Percentiles rank a stretch among this genome's conserved stretches.
These are phyloP conservation scores for Pocillopora grandis DNA, from an alignment of 92 coral and sea anemone genomes.

Conservation along the genomic window DNA sequence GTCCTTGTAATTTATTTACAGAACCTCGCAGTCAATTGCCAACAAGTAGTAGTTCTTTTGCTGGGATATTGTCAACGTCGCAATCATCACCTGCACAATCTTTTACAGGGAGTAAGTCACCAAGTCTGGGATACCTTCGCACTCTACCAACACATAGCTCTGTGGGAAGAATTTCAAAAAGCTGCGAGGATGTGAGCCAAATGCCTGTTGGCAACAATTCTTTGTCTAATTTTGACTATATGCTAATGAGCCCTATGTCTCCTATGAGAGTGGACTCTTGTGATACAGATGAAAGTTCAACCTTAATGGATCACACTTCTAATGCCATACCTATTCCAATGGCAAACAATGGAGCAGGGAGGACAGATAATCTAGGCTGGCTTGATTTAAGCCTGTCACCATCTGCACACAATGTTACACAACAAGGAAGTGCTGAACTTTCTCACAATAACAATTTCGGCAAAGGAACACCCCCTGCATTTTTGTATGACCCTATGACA, in stretches of 20 bases:
- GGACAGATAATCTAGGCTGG: conserved; percentile 70
- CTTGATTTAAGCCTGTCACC: conserved; percentile 81
- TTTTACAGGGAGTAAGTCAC: conserved; percentile 54
- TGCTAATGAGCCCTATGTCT: conserved; percentile 83
- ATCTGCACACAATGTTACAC: conserved; percentile 40
- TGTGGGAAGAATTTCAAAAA: conserved; percentile 74
- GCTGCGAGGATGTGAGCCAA: conserved; percentile 77
- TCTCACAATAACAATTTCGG: conserved; percentile 32
- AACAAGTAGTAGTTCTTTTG: conserved; percentile 12
- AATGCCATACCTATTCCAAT: conserved; percentile 73
- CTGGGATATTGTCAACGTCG: conserved; percentile 19
- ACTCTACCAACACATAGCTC: conserved; percentile 31
- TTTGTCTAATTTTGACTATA: conserved; percentile 77
- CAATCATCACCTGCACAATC: background rate
- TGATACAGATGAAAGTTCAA: conserved; percentile 60
- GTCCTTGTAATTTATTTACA: background rate
- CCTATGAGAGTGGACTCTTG: conserved; percentile 88
- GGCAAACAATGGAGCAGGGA: conserved; percentile 40
- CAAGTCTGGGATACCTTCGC: conserved; percentile 55
- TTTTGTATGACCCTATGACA: conserved; percentile 69
- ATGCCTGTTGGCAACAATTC: conserved; percentile 53
- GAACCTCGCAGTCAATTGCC: conserved; percentile 20
- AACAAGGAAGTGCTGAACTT: conserved; percentile 33
- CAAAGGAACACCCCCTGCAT: conserved; percentile 74
- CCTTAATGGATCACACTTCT: conserved; percentile 50